Evolutionary conservation across 2,113 vertebrate species (phyloP).

Genomic region (Protomyctophum bolini): DNA sequence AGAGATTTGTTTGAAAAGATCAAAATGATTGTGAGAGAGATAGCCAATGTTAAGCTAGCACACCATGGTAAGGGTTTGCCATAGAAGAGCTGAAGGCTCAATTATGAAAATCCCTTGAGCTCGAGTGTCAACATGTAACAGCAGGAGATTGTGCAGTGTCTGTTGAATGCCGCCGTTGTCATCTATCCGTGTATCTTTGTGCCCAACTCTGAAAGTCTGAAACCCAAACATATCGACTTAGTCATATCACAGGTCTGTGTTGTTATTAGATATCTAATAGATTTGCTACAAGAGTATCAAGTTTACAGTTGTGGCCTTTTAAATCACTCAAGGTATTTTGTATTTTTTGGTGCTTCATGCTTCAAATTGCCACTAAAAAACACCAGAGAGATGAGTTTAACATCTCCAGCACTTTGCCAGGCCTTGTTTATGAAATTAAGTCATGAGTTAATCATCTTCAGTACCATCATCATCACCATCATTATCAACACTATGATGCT

Average conservation of each 20-base stretch:
- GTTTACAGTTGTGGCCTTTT: conserved; percentile 12
- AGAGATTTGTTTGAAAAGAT: conserved; percentile 52
- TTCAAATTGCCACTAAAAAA: conserved; percentile 45
- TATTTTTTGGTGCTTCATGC: conserved; percentile 44
- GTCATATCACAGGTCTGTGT: conserved; percentile 27
- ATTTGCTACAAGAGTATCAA: conserved; percentile 16
- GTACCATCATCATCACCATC: too few relatives aligned
- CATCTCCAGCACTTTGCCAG: conserved; percentile 28
- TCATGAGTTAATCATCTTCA: too few relatives aligned
- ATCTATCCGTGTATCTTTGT: conserved; percentile 47
- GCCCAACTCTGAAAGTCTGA: conserved; percentile 50
- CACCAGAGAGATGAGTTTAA: conserved; percentile 9
- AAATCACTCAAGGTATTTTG: conserved; percentile 6
- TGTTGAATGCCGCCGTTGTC: conserved; percentile 59
- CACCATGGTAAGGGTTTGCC: background rate
- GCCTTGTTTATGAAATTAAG: conserved; percentile 14
- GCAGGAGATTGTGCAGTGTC: conserved; percentile 41
- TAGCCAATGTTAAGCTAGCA: conserved; percentile 33
- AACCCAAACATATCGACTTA: conserved; percentile 42
- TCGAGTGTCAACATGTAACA: conserved; percentile 5
- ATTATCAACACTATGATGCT: too few relatives aligned
- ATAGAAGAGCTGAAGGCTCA: conserved; percentile 19
- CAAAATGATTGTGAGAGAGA: conserved; percentile 68
- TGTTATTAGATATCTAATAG: conserved; percentile 30
- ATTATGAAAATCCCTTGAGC: conserved; percentile 27